These are phyloP conservation scores for Scaptomyza cyrtandrae DNA, from an alignment of 2,888 invertebrate species.

Conservation along the genomic window DNA sequence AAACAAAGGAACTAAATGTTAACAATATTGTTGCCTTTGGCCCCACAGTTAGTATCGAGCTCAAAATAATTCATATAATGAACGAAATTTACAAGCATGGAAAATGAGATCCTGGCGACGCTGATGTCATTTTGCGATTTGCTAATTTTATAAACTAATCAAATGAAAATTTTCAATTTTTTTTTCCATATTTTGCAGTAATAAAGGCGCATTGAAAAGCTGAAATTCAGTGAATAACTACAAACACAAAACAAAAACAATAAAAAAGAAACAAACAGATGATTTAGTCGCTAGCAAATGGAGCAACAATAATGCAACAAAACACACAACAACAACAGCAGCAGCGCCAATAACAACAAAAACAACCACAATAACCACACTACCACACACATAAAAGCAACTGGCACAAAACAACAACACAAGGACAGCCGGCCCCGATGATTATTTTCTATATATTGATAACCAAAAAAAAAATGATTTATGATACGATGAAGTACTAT, in stretches of 20 bases:
- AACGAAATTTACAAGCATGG: neutral
- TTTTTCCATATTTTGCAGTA: conserved; percentile 74
- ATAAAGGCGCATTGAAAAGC: conserved; percentile 84
- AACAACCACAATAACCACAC: conserved; percentile 13
- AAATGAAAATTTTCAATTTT: conserved; percentile 13
- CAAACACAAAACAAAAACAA: conserved; percentile 79
- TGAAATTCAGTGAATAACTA: conserved; percentile 83
- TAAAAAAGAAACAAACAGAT: conserved; percentile 75
- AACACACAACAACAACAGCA: conserved; percentile 29
- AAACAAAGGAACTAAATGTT: neutral
- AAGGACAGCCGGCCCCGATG: conserved; percentile 30
- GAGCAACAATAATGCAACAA: conserved; percentile 41
- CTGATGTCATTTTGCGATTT: neutral
- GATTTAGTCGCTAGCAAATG: conserved; percentile 59
- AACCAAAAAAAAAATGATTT: conserved; percentile 4
- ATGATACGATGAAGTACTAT: conserved; percentile 24
- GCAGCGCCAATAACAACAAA: conserved; percentile 2
- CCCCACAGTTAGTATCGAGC: conserved; percentile 11
- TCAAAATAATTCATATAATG: neutral
- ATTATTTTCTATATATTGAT: conserved; percentile 6
- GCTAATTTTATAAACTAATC: conserved; percentile 7
- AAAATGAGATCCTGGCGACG: conserved; percentile 1
- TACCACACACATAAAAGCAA: neutral
- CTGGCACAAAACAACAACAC: conserved; percentile 19
- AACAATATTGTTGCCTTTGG: conserved; percentile 7